Percentiles rank a stretch among this genome's conserved stretches.
Conservation (phyloP, 2,113 vertebrate species). For the Stegostoma tigrinum region DNA sequence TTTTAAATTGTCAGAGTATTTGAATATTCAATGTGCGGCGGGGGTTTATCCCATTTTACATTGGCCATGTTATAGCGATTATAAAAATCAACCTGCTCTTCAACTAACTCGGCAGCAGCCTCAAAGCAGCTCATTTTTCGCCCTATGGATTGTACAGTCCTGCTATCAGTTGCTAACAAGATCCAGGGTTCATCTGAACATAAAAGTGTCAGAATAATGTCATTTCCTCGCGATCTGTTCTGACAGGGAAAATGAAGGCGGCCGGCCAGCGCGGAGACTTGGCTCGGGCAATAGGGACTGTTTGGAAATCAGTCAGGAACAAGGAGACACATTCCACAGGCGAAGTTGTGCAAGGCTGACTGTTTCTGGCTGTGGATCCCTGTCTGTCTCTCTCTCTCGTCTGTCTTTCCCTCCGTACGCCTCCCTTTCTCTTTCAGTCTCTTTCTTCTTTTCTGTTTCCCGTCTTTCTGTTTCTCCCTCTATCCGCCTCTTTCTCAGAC, state of each 20-base stretch:
- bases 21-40: background rate
- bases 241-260: background rate
- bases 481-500: background rate
- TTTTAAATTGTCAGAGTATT: background rate
- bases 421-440: background rate
- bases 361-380: background rate
- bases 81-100: background rate
- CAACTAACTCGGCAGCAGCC: background rate
- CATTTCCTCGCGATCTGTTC: background rate
- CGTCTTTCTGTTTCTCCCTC: no score
- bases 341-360: background rate
- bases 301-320: background rate
- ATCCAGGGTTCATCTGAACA: background rate
- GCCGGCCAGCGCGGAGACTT: background rate
- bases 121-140: background rate
- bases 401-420: no score
- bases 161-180: background rate
- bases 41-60: no score
- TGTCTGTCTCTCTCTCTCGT: no score
- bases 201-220: background rate
- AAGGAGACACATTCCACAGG: background rate
- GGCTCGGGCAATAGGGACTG: background rate
- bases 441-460: background rate
- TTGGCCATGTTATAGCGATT: background rate
- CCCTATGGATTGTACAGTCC: background rate